phyloP scores from a whole-genome alignment of 2,888 invertebrate genomes.

The Dermolepida albohirtum region DNA sequence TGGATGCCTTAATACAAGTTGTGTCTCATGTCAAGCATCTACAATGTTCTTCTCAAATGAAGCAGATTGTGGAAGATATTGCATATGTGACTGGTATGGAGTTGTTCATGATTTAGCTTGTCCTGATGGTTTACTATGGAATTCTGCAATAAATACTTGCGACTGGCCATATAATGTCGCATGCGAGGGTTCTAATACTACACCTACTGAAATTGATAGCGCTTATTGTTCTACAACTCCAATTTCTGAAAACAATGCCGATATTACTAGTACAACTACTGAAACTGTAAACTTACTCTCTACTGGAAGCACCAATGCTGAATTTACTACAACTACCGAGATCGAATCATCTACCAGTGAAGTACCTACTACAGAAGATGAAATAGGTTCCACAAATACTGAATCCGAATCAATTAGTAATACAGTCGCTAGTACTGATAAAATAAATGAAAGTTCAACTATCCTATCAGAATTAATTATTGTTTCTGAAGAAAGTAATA shows the following conservation, averaged over 20 bases:
- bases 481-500: neutral
- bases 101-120: slow-evolving; percentile 42
- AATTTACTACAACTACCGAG: no score
- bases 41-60: slow-evolving; percentile 33
- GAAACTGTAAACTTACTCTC: no score
- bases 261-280: no score
- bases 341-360: no score
- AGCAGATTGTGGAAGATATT: slow-evolving; percentile 45
- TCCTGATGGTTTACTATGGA: slow-evolving; percentile 48
- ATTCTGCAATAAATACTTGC: slow-evolving; percentile 43
- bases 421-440: no score
- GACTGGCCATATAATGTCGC: slow-evolving; percentile 14
- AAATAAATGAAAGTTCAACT: neutral
- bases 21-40: no score
- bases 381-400: neutral
- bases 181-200: neutral
- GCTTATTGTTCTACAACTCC: no score
- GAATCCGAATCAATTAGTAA: neutral
- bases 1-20: no score
- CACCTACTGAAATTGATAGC: no score
- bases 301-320: no score
- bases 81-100: slow-evolving; percentile 43
- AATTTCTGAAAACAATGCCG: no score
- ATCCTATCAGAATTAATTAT: neutral
- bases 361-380: neutral